Percentiles rank a stretch among this genome's conserved stretches.
Conservation (phyloP, 1,140 invertebrate species). For the Tenebrio molitor region DNA sequence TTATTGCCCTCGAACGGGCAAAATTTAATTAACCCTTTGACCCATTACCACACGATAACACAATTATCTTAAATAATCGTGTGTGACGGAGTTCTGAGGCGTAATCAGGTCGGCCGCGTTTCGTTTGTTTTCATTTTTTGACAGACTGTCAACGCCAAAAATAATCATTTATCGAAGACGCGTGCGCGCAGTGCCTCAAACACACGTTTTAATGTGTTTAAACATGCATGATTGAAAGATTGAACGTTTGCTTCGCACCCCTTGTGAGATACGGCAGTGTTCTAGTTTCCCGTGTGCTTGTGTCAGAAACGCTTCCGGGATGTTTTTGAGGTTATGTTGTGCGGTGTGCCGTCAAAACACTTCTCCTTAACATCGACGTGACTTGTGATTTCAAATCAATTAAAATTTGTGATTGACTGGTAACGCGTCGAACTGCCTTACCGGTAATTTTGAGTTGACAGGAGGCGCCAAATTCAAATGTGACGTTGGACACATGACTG, state of each 20-base stretch:
- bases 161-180: constrained; percentile 25
- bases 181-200: constrained; percentile 15
- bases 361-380: neutral
- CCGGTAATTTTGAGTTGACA: constrained; percentile 20
- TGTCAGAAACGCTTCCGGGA: neutral
- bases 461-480: constrained; percentile 17
- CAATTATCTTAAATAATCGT: constrained; percentile 1
- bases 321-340: constrained; percentile 26
- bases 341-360: neutral
- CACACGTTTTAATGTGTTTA: constrained; percentile 22
- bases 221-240: constrained; percentile 6
- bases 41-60: constrained; percentile 14
- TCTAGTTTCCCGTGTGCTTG: neutral
- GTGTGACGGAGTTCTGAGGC: neutral
- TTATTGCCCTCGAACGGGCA: constrained; percentile 27
- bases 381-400: constrained; percentile 14
- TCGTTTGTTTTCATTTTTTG: constrained; percentile 34
- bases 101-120: neutral
- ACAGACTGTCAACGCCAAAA: constrained; percentile 29
- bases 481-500: neutral
- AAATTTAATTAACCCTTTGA: constrained; percentile 34
- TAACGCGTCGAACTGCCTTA: constrained; percentile 24
- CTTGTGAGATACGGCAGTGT: neutral
- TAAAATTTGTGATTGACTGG: constrained; percentile 18
- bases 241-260: neutral